phyloP scores from a whole-genome alignment of 2,113 vertebrate species.

The Chaenocephalus aceratus region DNA sequence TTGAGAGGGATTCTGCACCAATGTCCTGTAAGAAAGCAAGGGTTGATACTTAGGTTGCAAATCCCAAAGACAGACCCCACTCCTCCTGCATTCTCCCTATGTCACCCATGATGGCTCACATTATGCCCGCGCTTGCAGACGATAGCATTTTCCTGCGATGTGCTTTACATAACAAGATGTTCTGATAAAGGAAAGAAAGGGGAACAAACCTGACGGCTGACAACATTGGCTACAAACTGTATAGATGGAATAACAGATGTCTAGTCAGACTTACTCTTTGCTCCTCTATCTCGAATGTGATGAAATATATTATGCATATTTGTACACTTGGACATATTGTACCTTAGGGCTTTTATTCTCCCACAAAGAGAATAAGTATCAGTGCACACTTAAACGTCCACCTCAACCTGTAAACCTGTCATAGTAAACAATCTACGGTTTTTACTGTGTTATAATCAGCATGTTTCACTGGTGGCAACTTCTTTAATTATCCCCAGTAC shows the following conservation, averaged over 20 bases:
- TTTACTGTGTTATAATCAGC: slow-evolving; percentile 49
- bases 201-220: slow-evolving; percentile 5
- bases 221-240: slow-evolving; percentile 24
- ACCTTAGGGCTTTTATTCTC: slow-evolving; percentile 22
- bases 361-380: slow-evolving; percentile 29
- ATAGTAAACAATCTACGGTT: slow-evolving; percentile 41
- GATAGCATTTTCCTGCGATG: slow-evolving; percentile 46
- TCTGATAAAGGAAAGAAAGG: slow-evolving; percentile 26
- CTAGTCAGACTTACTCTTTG: slow-evolving; percentile 40
- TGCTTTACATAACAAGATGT: slow-evolving; percentile 60
- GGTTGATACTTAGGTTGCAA: slow-evolving; percentile 56
- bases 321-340: slow-evolving; percentile 19
- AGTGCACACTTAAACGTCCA: slow-evolving; percentile 23
- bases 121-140: slow-evolving; percentile 48
- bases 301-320: slow-evolving; percentile 43
- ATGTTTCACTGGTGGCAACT: slow-evolving; percentile 51
- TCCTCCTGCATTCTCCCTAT: slow-evolving; percentile 40
- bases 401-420: slow-evolving; percentile 43
- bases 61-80: slow-evolving; percentile 58
- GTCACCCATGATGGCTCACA: slow-evolving; percentile 44
- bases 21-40: slow-evolving; percentile 57
- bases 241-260: slow-evolving; percentile 35
- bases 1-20: slow-evolving; percentile 63
- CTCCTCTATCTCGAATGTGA: slow-evolving; percentile 28
- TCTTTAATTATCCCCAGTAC: slow-evolving; percentile 64